Evolutionary conservation across 2,888 invertebrate genomes (phyloP), one percentile per base, ranked within the genome.

Genomic region (Scaptomyza reducta): DNA sequence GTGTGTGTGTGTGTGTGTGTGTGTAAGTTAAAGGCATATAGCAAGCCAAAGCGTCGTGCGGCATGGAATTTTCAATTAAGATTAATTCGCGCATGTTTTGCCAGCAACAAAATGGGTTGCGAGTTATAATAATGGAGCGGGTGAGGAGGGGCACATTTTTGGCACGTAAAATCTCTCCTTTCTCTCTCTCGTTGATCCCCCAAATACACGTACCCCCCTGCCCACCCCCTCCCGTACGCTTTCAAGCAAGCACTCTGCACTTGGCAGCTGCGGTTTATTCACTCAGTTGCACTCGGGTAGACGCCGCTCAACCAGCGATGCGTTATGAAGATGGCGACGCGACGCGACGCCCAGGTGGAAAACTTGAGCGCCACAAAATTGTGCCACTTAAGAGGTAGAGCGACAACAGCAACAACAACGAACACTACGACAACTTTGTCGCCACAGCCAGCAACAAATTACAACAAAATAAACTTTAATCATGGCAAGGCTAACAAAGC

Each of bases 21-120:
- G 65, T 53, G 67, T 35, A 61, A 46, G 59, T 60, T 65, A 47
- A 45, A 65, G 74, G 74, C 79, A 81, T 64, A 66, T 67, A 76
- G 71, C 61, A 68, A 59, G 67, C 59, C 70, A 49, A 62, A 68
- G 62, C 65, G 59, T 67, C 70, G 66, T 55, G 64, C 75, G 66
- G 77, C 80, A 70, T 77, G 85, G 82, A 85, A 87, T 87, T 86
- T 86, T 86, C 85, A 86, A 87, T 86, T 86, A 86, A 80, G 87
- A 85, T 86, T 86, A 86, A 87, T 87, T 87, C 85, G 80, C 85
- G 78, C 85, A 77, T 87, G 71, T 75, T 77, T 72, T 66, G 71
- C 71, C 65, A 63, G 56, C 53, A 53, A 22, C 10, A 47, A 49
- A 22, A 10, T 22, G 29, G 29, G 46, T 46, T 31, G n/a, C 1